Percentiles rank a stretch among this genome's conserved stretches.
Evolutionary conservation across 2,888 invertebrate genomes (phyloP).

Genomic region (Apamea crenata): DNA sequence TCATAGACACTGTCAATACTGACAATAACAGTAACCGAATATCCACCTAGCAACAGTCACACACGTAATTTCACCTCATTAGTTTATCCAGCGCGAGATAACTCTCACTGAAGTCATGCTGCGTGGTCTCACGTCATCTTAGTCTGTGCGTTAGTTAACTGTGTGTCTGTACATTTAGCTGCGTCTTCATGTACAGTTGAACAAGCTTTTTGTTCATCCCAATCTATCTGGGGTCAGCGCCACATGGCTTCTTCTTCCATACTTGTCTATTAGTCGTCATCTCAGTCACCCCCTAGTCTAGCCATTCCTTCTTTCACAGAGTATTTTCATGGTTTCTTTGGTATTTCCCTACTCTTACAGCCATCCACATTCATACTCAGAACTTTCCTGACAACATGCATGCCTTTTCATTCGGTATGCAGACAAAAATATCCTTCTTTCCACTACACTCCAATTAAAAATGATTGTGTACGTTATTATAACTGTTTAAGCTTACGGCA

Average conservation of each 20-base stretch:
- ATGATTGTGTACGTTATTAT: background rate
- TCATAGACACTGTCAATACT: background rate
- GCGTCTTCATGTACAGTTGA: background rate
- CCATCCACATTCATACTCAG: background rate
- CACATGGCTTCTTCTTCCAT: background rate
- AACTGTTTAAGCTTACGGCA: background rate
- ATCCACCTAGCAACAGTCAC: conserved; percentile 28
- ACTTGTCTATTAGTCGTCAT: background rate
- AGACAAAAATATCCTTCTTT: background rate
- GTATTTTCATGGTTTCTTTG: background rate
- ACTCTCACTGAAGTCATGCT: conserved; percentile 69
- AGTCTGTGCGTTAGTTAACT: conserved; percentile 29
- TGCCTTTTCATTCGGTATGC: background rate
- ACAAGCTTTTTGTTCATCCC: background rate
- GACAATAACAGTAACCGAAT: conserved; percentile 12
- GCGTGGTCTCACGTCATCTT: conserved; percentile 57
- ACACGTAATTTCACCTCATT: conserved; percentile 59
- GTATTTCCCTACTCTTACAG: too few species aligned
- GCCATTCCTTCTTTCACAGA: background rate
- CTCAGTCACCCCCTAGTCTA: background rate
- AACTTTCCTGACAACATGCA: background rate
- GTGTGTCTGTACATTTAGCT: conserved; percentile 9
- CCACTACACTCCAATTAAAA: too few species aligned
- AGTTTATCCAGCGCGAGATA: conserved; percentile 39
- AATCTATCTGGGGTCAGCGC: background rate